These are phyloP conservation scores for Artibeus jamaicensis DNA, from an alignment of 2,797 vertebrate genomes.

Conservation along the genomic window DNA sequence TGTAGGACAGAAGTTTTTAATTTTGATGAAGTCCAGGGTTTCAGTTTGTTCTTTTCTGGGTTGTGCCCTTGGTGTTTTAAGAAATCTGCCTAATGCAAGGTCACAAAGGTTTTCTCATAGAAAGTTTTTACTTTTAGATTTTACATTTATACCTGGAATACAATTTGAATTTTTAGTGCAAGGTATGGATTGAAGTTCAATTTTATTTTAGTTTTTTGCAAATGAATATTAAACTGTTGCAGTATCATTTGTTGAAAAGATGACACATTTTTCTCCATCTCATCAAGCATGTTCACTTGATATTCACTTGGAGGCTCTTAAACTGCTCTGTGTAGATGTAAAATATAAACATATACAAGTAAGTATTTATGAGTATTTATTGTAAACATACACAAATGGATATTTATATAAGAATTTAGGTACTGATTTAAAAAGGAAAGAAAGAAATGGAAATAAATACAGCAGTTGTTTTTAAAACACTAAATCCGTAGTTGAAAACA, in stretches of 20 bases:
- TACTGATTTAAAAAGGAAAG: conserved; percentile 35
- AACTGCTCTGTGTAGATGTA: not conserved
- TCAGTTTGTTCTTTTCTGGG: not conserved
- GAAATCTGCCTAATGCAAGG: not conserved
- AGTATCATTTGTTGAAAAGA: not conserved
- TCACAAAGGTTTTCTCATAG: not conserved
- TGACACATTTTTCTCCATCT: not conserved
- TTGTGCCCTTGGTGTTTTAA: conserved; percentile 22
- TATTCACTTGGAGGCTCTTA: not conserved
- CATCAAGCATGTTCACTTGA: not conserved
- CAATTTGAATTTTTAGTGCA: not conserved
- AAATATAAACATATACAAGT: not conserved
- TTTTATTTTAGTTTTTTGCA: not conserved
- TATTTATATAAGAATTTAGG: not conserved
- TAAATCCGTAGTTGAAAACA: not conserved
- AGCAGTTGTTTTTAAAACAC: not conserved
- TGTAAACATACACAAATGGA: not conserved
- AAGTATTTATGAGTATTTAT: not conserved
- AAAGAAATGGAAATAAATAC: conserved; percentile 24
- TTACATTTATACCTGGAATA: conserved; percentile 19
- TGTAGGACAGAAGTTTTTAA: not conserved
- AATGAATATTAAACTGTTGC: not conserved
- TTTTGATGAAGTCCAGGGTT: conserved; percentile 3
- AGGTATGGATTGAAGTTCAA: not conserved
- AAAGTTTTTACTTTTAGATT: not conserved